Conservation (phyloP, 2,888 invertebrate genomes). For the Timema cristinae region DNA sequence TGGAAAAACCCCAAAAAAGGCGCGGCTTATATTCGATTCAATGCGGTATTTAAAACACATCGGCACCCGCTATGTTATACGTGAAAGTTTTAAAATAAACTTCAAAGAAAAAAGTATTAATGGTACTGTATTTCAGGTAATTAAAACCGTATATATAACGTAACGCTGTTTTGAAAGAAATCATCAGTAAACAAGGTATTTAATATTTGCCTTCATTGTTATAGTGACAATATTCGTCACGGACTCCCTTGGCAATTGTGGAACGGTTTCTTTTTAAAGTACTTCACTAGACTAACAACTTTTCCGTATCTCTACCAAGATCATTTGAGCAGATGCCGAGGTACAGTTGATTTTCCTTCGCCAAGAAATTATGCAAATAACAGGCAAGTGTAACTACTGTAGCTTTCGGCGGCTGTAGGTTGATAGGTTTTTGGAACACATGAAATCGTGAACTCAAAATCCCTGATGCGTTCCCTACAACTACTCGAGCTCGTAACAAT, state of each 20-base stretch:
- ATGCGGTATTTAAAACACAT: too few relatives aligned
- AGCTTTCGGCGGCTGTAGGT: background rate
- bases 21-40: too few relatives aligned
- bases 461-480: background rate
- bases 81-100: too few relatives aligned
- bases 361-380: background rate
- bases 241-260: background rate
- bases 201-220: background rate
- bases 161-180: too few relatives aligned
- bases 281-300: background rate
- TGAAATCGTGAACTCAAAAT: background rate
- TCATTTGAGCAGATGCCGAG: background rate
- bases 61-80: too few relatives aligned
- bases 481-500: background rate
- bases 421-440: conserved; percentile 3
- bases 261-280: background rate
- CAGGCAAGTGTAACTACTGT: background rate
- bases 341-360: background rate
- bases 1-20: too few relatives aligned
- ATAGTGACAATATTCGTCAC: background rate
- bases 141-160: too few relatives aligned
- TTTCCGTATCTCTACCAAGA: background rate
- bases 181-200: background rate
- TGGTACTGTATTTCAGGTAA: too few relatives aligned
- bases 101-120: too few relatives aligned